Evolutionary conservation across 2,888 invertebrate species (phyloP), one percentile per base, ranked within the genome.

Genomic region (Caenorhabditis uteleia): DNA sequence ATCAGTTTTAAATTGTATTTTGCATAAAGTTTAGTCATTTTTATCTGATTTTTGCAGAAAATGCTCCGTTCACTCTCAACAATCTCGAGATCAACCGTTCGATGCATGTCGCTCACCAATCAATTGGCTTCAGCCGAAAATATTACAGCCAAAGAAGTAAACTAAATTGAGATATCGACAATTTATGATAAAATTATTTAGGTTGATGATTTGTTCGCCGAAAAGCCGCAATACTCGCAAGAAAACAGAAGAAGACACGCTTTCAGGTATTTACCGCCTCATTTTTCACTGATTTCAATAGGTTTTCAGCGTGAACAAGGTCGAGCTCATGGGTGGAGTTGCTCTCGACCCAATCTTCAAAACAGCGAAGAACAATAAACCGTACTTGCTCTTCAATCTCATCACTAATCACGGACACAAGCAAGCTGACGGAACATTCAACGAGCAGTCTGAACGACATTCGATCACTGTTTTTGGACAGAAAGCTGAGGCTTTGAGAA

Each of bases 321-420:
- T 79, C 2, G 77, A 79, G 33, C 62, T 79, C 7, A 53, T 79
- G 33, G 79, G 79, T 16, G 78, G 78, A 14, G 77, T 78, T 16
- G 76, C 75, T 21, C 40, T 67, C 12, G 66, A 65, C 29, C 79
- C 79, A 14, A 25, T 68, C 12, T 56, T 53, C 45, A 61, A 55
- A 21, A 58, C 56, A 7, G 71, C 55, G 12, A 74, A 68, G 34
- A 71, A 68, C 54, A 71, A 75, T 26, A 67, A 55, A 39, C 65
- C 68, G 20, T 79, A 62, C 53, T 51, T 65, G 43, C 58, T 75
- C 8, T 68, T 79, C 67, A 69, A 66, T 44, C 49, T 79, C 34
- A 73, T 78, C 56, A 79, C 79, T 36, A 79, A 79, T 67, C 46
- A 49, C 25, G 49, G 16, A 20, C 40, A 21, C 39, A 65, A 55